These are phyloP conservation scores for Gastracanthus pulcherrimus DNA, from an alignment of 2,888 invertebrate genomes.

Conservation along the genomic window DNA sequence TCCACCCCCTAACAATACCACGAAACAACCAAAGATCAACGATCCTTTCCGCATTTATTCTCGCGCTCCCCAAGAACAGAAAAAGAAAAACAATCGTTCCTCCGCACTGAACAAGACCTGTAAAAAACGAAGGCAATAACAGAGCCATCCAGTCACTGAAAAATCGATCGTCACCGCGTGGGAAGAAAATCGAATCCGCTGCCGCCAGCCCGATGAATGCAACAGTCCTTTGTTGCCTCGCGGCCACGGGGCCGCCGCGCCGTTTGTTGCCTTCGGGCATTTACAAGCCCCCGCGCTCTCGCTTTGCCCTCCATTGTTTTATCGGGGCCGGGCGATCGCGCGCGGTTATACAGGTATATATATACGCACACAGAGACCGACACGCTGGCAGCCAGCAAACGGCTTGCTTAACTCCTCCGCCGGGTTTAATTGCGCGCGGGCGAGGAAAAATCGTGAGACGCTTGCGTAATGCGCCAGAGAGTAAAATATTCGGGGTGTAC, in stretches of 20 bases:
- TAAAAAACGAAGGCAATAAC: background rate
- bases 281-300: background rate
- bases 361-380: too few species aligned
- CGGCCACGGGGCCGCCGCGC: background rate
- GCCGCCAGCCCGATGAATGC: background rate
- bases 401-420: slow-evolving; percentile 19
- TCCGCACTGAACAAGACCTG: background rate
- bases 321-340: background rate
- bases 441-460: slow-evolving; percentile 35
- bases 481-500: background rate
- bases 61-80: background rate
- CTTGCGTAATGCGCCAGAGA: background rate
- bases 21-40: background rate
- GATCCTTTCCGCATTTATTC: background rate
- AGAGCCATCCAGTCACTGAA: too few species aligned
- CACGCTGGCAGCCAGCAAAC: slow-evolving; percentile 25
- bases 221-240: background rate
- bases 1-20: background rate
- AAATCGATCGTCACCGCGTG: background rate
- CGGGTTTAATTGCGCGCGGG: slow-evolving; percentile 10
- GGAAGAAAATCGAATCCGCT: background rate
- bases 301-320: slow-evolving; percentile 16
- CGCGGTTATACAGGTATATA: too few species aligned
- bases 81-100: background rate
- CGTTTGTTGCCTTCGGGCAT: background rate